Conservation (phyloP, 2,888 invertebrate genomes). For the Thymelicus acteon region DNA sequence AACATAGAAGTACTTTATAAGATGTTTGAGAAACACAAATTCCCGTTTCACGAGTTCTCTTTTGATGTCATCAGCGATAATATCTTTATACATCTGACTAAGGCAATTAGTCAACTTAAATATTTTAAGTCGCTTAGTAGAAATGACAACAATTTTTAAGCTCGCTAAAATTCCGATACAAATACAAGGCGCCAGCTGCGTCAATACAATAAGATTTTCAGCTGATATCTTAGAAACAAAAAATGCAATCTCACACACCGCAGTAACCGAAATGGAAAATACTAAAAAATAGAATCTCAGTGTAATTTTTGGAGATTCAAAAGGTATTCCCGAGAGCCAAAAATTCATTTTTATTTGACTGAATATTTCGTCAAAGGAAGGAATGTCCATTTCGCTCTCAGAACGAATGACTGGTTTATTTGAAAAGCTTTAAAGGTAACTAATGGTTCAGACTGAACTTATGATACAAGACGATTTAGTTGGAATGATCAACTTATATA, state of each 20-base stretch:
- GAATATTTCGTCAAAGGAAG: slow-evolving; percentile 60
- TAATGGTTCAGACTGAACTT: slow-evolving; percentile 15
- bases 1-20: slow-evolving; percentile 60
- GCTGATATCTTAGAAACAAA: slow-evolving; percentile 55
- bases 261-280: slow-evolving; percentile 23
- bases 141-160: slow-evolving; percentile 52
- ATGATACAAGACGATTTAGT: not conserved
- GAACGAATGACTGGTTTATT: slow-evolving; percentile 17
- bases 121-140: slow-evolving; percentile 46
- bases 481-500: not conserved
- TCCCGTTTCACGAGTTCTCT: slow-evolving; percentile 46
- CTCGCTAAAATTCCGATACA: slow-evolving; percentile 53
- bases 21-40: slow-evolving; percentile 51
- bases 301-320: slow-evolving; percentile 42
- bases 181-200: slow-evolving; percentile 57
- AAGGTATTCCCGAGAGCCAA: slow-evolving; percentile 60
- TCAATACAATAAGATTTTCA: slow-evolving; percentile 60
- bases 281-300: slow-evolving; percentile 28
- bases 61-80: slow-evolving; percentile 50
- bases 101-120: slow-evolving; percentile 53
- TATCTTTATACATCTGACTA: slow-evolving; percentile 48
- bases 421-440: slow-evolving; percentile 25
- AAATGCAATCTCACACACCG: slow-evolving; percentile 50
- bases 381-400: slow-evolving; percentile 45
- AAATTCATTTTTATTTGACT: slow-evolving; percentile 60